Conservation (phyloP, 2,113 vertebrate genomes). For the Callithrix jacchus region DNA sequence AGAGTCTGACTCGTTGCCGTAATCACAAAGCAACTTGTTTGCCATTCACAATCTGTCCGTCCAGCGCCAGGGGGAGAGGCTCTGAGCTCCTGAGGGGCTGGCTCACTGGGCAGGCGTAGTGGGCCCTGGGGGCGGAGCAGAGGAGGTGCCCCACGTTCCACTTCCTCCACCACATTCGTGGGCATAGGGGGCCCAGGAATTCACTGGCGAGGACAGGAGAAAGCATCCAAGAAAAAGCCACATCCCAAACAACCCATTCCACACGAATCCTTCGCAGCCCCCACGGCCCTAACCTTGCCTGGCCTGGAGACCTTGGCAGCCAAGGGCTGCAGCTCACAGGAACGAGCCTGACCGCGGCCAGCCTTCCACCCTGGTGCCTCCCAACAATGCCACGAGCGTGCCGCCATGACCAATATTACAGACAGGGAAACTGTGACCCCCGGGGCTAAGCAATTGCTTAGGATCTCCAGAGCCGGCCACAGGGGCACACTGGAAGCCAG, state of each 20-base stretch:
- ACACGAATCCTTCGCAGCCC: neutral
- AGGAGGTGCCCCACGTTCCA: neutral
- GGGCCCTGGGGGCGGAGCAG: neutral
- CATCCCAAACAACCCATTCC: neutral
- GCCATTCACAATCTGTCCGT: neutral
- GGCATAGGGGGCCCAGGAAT: too few species aligned
- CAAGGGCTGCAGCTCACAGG: too few species aligned
- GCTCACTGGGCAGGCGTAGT: too few species aligned
- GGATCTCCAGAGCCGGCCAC: neutral
- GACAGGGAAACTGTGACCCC: neutral
- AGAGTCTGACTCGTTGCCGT: neutral
- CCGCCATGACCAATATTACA: neutral
- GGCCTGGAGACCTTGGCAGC: neutral
- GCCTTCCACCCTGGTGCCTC: neutral
- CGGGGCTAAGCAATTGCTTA: fast-evolving
- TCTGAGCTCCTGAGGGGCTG: neutral
- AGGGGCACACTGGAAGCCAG: neutral
- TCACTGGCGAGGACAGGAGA: neutral
- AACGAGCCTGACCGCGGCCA: fast-evolving
- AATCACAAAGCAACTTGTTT: neutral
- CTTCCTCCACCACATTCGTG: too few species aligned
- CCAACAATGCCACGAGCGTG: fast-evolving
- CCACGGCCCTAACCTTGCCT: neutral
- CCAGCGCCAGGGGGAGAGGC: neutral
- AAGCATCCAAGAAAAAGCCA: neutral